Evolutionary conservation across 2,113 vertebrate genomes (phyloP).

Genomic region (Phaetusa simplex): DNA sequence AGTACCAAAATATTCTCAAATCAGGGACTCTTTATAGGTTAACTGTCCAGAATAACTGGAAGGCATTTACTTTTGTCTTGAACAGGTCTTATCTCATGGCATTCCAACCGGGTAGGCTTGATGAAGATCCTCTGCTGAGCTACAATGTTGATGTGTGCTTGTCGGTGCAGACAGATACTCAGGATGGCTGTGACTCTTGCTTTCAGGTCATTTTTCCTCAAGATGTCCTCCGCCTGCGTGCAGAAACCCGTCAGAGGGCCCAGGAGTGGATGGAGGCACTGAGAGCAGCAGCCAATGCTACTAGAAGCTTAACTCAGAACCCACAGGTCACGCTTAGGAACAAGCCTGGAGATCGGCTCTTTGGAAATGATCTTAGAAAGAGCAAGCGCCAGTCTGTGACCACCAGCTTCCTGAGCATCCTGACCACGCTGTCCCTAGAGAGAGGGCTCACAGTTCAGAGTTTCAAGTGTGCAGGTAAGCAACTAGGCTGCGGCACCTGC

Average conservation of each 20-base stretch:
- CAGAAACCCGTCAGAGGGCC: conserved; percentile 83
- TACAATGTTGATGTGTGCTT: conserved; percentile 83
- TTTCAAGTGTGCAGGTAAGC: conserved; percentile 96
- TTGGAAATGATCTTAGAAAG: conserved; percentile 66
- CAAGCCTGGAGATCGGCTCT: conserved; percentile 75
- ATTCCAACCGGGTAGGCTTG: conserved; percentile 84
- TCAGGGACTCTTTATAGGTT: conserved; percentile 88
- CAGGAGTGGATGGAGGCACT: conserved; percentile 91
- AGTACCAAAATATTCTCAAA: conserved; percentile 84
- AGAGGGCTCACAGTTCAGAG: conserved; percentile 95
- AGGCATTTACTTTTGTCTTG: conserved; percentile 90
- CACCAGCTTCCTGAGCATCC: conserved; percentile 95
- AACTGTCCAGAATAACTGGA: conserved; percentile 91
- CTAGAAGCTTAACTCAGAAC: conserved; percentile 70
- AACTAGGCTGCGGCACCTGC: background rate
- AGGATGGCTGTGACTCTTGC: conserved; percentile 80
- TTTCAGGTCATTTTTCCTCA: conserved; percentile 91
- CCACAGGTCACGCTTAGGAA: conserved; percentile 81
- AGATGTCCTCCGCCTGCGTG: conserved; percentile 85
- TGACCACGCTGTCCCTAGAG: conserved; percentile 92
- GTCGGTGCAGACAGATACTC: conserved; percentile 79
- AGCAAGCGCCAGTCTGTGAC: conserved; percentile 93
- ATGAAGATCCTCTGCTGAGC: conserved; percentile 86
- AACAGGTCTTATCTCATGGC: conserved; percentile 84
- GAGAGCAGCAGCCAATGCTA: conserved; percentile 75